Evolutionary conservation across 2,113 vertebrate genomes (phyloP), one percentile per base, ranked within the genome.

Genomic region (Progne subis): DNA sequence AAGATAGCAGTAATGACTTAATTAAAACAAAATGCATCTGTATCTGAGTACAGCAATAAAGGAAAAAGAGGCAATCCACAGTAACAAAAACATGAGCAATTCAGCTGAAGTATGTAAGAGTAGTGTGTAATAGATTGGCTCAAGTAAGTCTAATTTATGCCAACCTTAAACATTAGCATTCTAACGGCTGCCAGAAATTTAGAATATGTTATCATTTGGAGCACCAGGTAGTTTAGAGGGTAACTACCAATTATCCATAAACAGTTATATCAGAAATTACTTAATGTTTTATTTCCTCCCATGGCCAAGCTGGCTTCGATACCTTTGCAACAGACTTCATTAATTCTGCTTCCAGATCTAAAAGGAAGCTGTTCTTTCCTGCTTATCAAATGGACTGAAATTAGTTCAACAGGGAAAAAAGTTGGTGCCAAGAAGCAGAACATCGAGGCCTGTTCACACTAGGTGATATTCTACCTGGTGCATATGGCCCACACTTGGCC

Each of bases 1-100:
- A 47, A 88, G 71, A 95, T 80, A 90, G 75, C 61, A 70, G 68
- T 88, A 86, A 96, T 86, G 94, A 94, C 76, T 97, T 96, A 91
- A 96, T 98, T 98, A 97, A 93, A 96, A 88, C 34, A 96, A 97
- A 97, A 95, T 93, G 31, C 68, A 94, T 92, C 70, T 92, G 67
- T 95, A 67, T 55, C 32, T 70, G 37, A 93, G 59, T 71, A 88
- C n/a, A 94, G 77, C 47, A 83, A 94, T 94, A 90, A 97, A 72
- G 81, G 77, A 46, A 94, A 96, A 96, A 39, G 41, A 84, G 63
- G 34, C 86, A 94, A 93, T 93, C 61, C 78, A 50, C 49, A 75
- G 70, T 85, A 94, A 94, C 82, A 95, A 90, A 97, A 96, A 49
- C 75, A 94, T 23, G 41, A 96, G 56, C 34, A 29, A 67, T 68